Evolutionary conservation across 23 tunicate genomes (phyloP).

Genomic region (Diplosoma virens): DNA sequence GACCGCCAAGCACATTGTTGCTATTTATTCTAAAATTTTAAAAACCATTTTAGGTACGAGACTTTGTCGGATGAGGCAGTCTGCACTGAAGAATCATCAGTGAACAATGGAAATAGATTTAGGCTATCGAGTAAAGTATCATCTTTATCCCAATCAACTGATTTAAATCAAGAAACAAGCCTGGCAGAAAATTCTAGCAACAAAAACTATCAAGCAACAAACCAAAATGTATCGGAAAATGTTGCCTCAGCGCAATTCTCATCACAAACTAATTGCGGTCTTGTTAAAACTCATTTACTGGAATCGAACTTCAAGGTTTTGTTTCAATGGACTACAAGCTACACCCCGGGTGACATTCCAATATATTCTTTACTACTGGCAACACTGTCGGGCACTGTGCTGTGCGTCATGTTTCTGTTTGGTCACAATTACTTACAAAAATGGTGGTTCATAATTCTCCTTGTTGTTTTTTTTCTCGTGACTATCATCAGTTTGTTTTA

Average conservation of each 20-base stretch:
- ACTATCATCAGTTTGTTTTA: background rate
- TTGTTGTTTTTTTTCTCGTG: conserved; percentile 9
- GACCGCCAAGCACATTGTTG: no score
- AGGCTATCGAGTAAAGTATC: no score
- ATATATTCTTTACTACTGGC: conserved; percentile 25
- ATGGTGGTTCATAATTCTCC: conserved; percentile 40
- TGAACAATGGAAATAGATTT: no score
- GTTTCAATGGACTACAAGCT: conserved; percentile 33
- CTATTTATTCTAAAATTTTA: no score
- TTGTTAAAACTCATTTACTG: background rate
- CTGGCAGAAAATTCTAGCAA: background rate
- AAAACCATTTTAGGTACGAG: no score
- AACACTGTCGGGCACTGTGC: background rate
- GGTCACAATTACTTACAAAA: conserved; percentile 3
- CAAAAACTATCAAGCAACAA: background rate
- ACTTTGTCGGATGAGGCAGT: no score
- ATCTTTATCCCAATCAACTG: no score
- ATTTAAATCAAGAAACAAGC: background rate
- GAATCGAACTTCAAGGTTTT: background rate
- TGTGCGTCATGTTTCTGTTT: conserved; percentile 10
- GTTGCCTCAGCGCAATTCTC: no score
- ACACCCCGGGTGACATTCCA: conserved; percentile 45
- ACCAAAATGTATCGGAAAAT: no score
- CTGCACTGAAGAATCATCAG: no score
- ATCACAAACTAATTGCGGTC: background rate